Evolutionary conservation across 2,888 invertebrate genomes (phyloP), one percentile per base, ranked within the genome.

Genomic region (Dynastes grantii): DNA sequence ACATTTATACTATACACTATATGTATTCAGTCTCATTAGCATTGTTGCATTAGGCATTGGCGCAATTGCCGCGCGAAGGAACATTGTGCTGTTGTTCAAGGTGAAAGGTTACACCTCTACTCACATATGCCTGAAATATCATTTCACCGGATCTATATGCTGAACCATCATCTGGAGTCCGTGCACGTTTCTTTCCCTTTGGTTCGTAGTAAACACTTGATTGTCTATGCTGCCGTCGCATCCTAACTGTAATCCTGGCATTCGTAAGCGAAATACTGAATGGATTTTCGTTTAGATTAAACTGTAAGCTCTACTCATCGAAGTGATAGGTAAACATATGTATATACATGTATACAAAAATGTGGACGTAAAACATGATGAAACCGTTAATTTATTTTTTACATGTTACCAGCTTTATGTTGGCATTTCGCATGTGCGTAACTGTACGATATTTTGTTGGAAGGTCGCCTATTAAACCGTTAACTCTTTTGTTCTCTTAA

Each of bases 81-180:
- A 45, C 29, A 63, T 75, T 63, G 73, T 61, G 73, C 55, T 58
- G 55, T 68, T 68, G 68, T 65, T 78, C 78, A 78, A 78, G 78
- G 78, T 78, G 78, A 78, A 78, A 78, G 78, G 78, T 78, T 55
- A 65, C 78, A 55, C 78, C 78, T 78, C 73, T 65, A 65, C 75
- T 78, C 75, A 78, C 75, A 77, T 77, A 58, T 68, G 68, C 11
- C 29, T 68, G 68, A 58, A 77, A 78, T 73, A 78, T 78, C 78
- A 63, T 75, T 75, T 75, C 73, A 49, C 73, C 73, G 61, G 58
- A 75, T 75, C 73, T 75, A 45, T 61, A 45, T 75, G 45, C 16
- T 55, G 16, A 45, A 65, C 22, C 22, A 22, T 37, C 70, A 55
- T 71, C 68, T 32, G 63, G 29, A 68, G 29, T 68, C 61, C 40